These are phyloP conservation scores for Parthenolecanium corni DNA, from an alignment of 2,888 invertebrate species.

Conservation along the genomic window DNA sequence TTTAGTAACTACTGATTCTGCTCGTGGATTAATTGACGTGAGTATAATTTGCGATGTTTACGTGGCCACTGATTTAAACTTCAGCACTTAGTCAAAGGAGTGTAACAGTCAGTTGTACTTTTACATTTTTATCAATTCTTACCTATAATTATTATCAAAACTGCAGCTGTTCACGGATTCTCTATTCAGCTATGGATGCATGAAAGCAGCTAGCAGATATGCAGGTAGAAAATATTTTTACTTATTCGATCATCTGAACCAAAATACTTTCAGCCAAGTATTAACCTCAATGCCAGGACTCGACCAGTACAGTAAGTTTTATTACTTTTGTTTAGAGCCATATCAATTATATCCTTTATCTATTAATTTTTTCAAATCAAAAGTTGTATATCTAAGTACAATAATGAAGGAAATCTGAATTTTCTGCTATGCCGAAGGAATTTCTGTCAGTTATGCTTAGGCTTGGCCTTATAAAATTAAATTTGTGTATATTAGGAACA, in stretches of 20 bases:
- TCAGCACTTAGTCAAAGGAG: too few relatives aligned
- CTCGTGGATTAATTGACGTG: not conserved
- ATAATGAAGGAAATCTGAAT: too few relatives aligned
- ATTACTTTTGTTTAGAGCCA: too few relatives aligned
- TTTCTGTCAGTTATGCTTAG: too few relatives aligned
- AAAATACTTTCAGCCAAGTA: slow-evolving; percentile 8
- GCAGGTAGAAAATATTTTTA: slow-evolving; percentile 3
- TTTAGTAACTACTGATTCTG: not conserved
- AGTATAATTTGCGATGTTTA: not conserved
- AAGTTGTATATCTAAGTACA: too few relatives aligned
- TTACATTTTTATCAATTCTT: not conserved
- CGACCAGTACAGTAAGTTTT: not conserved
- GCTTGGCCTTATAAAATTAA: too few relatives aligned
- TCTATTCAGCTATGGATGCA: not conserved
- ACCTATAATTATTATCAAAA: not conserved
- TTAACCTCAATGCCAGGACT: not conserved
- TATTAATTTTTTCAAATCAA: too few relatives aligned
- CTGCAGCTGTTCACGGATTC: not conserved
- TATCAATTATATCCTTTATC: too few relatives aligned
- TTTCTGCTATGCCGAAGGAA: too few relatives aligned
- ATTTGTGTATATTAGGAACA: too few relatives aligned
- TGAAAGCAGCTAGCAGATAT: slow-evolving; percentile 5
- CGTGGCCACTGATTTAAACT: not conserved
- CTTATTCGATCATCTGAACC: slow-evolving; percentile 7
- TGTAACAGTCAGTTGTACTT: too few relatives aligned